Evolutionary conservation across 2,888 invertebrate genomes (phyloP), one percentile per base, ranked within the genome.

Genomic region (Mythimna pallens): DNA sequence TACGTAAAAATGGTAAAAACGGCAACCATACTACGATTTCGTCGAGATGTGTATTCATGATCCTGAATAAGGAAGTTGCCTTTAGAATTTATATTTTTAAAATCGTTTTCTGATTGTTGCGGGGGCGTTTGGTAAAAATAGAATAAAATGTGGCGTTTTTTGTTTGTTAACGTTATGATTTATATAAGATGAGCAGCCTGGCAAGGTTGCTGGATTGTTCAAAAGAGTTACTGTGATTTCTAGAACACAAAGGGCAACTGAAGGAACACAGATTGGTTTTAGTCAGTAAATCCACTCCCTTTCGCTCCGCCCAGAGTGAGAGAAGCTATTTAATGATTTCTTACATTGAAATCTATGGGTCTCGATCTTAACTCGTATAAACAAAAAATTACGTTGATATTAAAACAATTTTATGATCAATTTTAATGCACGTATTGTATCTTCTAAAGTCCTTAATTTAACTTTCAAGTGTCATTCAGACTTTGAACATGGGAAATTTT

Each of bases 1-100:
- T 81, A 83, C 82, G 73, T 80, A 87, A 83, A 79, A 80, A 86
- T 76, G 75, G 76, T 75, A 20, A 47, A 72, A 57, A 58, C 30
- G 70, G 77, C 55, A 65, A 71, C 76, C 63, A 22, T 52, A 63
- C 65, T 70, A 61, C 86, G 74, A 80, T 77, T 75, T 66, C 17
- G 47, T 64, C 50, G 64, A 66, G 66, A 74, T 77, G 59, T 65
- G 59, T 77, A 83, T 81, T 75, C 84, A 75, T 64, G 76, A 75
- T 78, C 62, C 25, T 14, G 47, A 22, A 54, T 58, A 72, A 57
- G 52, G 54, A 62, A 58, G 43, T 47, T 61, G 3, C 52, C 6
- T 75, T 75, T 65, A 22, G 20, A 67, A 58, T 34, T 64, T 70
- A 62, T 59, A 36, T 63, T 67, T 67, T 73, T 67, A 59, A 72